Conservation (phyloP, 2,797 vertebrate genomes). For the Melanotaenia maccullochi region DNA sequence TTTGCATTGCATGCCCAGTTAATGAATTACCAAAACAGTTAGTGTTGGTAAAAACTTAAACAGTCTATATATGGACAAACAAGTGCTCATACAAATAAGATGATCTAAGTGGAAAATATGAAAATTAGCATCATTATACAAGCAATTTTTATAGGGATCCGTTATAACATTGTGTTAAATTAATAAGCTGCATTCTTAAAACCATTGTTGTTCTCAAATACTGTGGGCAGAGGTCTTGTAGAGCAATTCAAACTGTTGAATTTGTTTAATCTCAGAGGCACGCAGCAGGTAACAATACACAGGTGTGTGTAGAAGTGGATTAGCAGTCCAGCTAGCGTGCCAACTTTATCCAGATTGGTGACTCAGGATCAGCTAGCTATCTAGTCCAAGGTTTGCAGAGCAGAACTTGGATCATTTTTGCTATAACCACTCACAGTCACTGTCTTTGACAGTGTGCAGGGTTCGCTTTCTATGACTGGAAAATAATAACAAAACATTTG, state of each 20-base stretch:
- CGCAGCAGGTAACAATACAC: constrained; percentile 47
- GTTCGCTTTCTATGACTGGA: background rate
- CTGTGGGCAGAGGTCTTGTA: constrained; percentile 18
- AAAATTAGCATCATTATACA: background rate
- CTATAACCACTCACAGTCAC: background rate
- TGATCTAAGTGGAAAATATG: background rate
- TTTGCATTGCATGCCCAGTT: background rate
- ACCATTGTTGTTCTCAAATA: background rate
- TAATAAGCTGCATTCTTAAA: background rate
- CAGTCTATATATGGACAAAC: background rate
- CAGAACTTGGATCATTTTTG: background rate
- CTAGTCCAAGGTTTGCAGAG: background rate
- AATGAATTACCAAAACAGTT: background rate
- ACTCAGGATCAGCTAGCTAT: constrained; percentile 15
- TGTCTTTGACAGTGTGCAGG: background rate
- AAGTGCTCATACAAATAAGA: background rate
- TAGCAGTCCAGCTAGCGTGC: constrained; percentile 38
- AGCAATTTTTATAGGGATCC: background rate
- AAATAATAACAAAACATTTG: background rate
- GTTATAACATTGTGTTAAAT: background rate
- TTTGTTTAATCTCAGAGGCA: constrained; percentile 55
- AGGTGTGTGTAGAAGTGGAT: constrained; percentile 54
- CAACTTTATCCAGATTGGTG: constrained; percentile 40
- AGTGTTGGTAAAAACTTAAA: background rate
- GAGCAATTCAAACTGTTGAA: constrained; percentile 42